Evolutionary conservation across 2,113 vertebrate genomes (phyloP).

Genomic region (Sarotherodon lohbergeri): DNA sequence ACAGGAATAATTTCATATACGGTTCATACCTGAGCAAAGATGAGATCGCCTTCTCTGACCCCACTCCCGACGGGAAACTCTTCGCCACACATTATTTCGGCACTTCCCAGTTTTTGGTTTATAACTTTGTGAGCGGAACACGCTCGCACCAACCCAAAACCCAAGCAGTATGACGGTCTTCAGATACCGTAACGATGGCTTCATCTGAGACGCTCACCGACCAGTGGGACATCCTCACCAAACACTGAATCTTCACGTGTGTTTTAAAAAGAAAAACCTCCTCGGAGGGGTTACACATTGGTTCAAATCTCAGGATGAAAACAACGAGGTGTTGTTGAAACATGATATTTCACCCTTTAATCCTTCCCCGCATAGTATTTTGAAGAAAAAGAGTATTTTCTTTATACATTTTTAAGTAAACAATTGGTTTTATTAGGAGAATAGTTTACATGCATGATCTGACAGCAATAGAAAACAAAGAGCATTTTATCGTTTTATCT

Average conservation of each 20-base stretch:
- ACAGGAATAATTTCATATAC: constrained; percentile 96
- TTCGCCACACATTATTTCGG: constrained; percentile 95
- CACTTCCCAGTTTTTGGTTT: constrained; percentile 95
- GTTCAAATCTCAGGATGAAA: constrained; percentile 76
- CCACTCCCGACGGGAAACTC: constrained; percentile 95
- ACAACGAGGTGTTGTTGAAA: constrained; percentile 61
- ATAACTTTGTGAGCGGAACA: constrained; percentile 92
- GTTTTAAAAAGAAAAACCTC: constrained; percentile 19
- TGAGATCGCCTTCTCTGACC: constrained; percentile 98
- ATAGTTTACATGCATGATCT: constrained; percentile 66
- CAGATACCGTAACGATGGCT: not conserved
- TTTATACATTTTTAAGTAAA: constrained; percentile 57
- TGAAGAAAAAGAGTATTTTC: constrained; percentile 63
- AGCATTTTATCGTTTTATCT: constrained; percentile 19
- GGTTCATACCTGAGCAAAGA: constrained; percentile 96
- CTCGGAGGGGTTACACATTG: constrained; percentile 32
- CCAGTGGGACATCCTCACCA: not conserved
- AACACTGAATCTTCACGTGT: constrained; percentile 5
- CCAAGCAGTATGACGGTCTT: constrained; percentile 39
- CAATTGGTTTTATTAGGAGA: constrained; percentile 47
- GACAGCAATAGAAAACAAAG: constrained; percentile 62
- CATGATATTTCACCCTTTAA: constrained; percentile 65
- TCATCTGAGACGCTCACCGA: not conserved
- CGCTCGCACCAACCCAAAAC: constrained; percentile 35
- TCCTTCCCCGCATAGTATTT: constrained; percentile 58